Evolutionary conservation across 2,113 vertebrate species (phyloP).

Genomic region (Neolamprologus caudopunctatus): DNA sequence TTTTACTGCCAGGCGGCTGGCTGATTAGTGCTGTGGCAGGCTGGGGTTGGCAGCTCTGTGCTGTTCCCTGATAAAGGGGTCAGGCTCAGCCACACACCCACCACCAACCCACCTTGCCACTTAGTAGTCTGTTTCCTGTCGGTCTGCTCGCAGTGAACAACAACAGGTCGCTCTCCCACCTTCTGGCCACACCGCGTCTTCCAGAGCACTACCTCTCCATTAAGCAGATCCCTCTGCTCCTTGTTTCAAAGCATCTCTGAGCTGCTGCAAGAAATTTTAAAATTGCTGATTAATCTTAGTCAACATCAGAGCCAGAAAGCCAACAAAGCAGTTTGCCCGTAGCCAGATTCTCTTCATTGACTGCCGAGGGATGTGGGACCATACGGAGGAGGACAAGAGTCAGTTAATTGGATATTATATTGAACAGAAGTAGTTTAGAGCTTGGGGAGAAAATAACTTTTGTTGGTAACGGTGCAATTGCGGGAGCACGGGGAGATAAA

Average conservation of each 20-base stretch:
- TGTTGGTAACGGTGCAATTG: constrained; percentile 12
- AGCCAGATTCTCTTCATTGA: constrained; percentile 22
- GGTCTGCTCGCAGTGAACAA: background rate
- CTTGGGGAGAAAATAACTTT: constrained; percentile 37
- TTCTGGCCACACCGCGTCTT: background rate
- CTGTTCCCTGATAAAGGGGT: constrained; percentile 51
- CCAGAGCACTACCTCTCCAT: background rate
- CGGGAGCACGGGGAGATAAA: constrained; percentile 28
- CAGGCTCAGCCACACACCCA: constrained; percentile 28
- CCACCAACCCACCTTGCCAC: constrained; percentile 10
- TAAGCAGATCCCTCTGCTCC: background rate
- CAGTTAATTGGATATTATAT: constrained; percentile 58
- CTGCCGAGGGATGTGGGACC: background rate
- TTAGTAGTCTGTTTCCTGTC: constrained; percentile 25
- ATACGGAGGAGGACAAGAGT: constrained; percentile 8
- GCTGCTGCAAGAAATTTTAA: background rate
- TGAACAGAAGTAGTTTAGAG: constrained; percentile 42
- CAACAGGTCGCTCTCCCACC: background rate
- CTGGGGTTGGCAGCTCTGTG: constrained; percentile 14
- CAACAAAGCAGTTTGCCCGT: constrained; percentile 1
- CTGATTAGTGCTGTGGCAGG: constrained; percentile 44
- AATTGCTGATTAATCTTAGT: constrained; percentile 39
- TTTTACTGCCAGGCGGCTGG: constrained; percentile 38
- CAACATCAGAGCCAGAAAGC: constrained; percentile 2
- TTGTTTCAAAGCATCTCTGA: background rate